Conservation (phyloP, 2,888 invertebrate species). For the Hydrotaea diabolus region DNA sequence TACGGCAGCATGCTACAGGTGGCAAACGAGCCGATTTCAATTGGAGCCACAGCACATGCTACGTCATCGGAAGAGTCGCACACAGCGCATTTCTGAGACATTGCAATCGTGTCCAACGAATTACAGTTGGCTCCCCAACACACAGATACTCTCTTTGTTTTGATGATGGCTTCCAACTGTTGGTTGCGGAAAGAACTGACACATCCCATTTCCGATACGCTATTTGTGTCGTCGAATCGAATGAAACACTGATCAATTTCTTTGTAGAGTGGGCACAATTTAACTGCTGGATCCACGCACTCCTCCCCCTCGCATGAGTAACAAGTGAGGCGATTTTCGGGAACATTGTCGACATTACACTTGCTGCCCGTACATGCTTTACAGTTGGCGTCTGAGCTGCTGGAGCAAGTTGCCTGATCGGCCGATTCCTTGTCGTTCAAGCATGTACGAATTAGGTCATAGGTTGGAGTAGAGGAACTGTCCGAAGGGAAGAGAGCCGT, state of each 20-base stretch:
- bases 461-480: conserved; percentile 65
- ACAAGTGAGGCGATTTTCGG: conserved; percentile 73
- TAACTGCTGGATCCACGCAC: conserved; percentile 72
- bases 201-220: conserved; percentile 74
- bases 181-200: conserved; percentile 75
- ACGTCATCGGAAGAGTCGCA: conserved; percentile 74
- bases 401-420: conserved; percentile 72
- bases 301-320: conserved; percentile 70
- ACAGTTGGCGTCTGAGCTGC: conserved; percentile 70
- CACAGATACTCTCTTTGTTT: conserved; percentile 74
- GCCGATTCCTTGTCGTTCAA: conserved; percentile 75
- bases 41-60: conserved; percentile 73
- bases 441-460: conserved; percentile 76
- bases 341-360: conserved; percentile 73
- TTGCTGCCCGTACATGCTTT: conserved; percentile 69
- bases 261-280: conserved; percentile 72
- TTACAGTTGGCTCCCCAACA: conserved; percentile 76
- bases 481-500: conserved; percentile 74
- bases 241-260: conserved; percentile 74
- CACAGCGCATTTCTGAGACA: conserved; percentile 70
- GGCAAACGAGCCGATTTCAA: conserved; percentile 67
- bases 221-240: conserved; percentile 72
- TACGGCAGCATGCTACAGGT: conserved; percentile 74
- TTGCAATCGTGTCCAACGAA: conserved; percentile 63
- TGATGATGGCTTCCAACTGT: conserved; percentile 72